phyloP scores from a whole-genome alignment of 1,140 invertebrate genomes.

The Aplysia californica region DNA sequence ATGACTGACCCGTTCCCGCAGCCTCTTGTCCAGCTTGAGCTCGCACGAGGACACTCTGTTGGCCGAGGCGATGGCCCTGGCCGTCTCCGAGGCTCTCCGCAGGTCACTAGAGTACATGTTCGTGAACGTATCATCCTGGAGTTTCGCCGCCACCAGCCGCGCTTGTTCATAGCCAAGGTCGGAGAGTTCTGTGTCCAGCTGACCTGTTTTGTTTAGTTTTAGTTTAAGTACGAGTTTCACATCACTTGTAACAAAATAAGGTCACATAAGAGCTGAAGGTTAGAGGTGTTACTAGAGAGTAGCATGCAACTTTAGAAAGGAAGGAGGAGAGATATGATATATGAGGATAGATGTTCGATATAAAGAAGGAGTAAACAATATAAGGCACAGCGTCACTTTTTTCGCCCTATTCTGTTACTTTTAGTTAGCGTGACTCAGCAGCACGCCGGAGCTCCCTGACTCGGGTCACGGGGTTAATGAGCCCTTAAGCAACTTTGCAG shows the following conservation, averaged over 20 bases:
- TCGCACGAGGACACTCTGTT: constrained; percentile 41
- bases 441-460: too few relatives aligned
- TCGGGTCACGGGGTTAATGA: too few relatives aligned
- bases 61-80: constrained; percentile 44
- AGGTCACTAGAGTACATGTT: constrained; percentile 66
- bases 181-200: constrained; percentile 61
- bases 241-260: constrained; percentile 21
- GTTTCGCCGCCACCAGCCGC: constrained; percentile 46
- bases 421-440: too few relatives aligned
- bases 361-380: too few relatives aligned
- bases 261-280: too few relatives aligned
- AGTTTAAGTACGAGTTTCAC: too few relatives aligned
- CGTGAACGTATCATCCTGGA: constrained; percentile 60
- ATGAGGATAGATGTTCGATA: too few relatives aligned
- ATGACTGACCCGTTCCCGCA: constrained; percentile 61
- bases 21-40: constrained; percentile 46
- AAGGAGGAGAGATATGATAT: background rate
- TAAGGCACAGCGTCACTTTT: background rate
- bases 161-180: constrained; percentile 60
- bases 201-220: too few relatives aligned
- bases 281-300: too few relatives aligned
- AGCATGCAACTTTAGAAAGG: too few relatives aligned
- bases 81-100: constrained; percentile 55
- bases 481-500: too few relatives aligned
- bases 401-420: background rate